Base-by-base conservation (phyloP, 2,797 vertebrate genomes). In the Passerculus sandwichensis region DNA sequence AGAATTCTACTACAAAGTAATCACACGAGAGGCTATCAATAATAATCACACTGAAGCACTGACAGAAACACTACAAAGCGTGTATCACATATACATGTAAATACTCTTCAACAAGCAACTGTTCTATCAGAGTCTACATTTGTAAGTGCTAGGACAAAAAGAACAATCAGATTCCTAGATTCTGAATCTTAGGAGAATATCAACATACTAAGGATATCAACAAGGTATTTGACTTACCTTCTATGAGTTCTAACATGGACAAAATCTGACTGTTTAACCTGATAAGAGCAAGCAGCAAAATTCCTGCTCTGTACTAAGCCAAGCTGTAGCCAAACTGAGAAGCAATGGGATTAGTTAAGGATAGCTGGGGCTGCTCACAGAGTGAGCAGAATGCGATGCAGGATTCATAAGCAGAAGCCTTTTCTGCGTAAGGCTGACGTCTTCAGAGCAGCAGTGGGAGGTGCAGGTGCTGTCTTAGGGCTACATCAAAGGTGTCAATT, bases 221-320 rank as follows among this genome's bases (percentile, higher is more conserved):
- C 73, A 85, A 96, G 69, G 70, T 73, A 91, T 91, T 94, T 67
- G 86, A 98, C 99, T 98, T 99, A 99, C 99, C 99, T 99, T 99
- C 99, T 97, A 98, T 97, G 97, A 98, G 98, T 96, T 99, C 99
- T 98, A 99, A 98, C 99, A 99, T 99, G 98, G 97, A 97, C 97
- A 97, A 96, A 97, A 96, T 73, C 88, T 96, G 96, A 95, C 96
- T 91, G 96, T 92, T 95, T 96, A 96, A 96, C 85, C 95, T 94
- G 92, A 34, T 65, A 96, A 91, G 11, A 92, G 94, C 91, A 91
- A 96, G 91, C 94, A 93, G 95, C 75, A 64, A 66, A 96, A 94
- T 96, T 92, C 92, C 96, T 96, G 94, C 93, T 94, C 94, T 96
- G 94, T 80, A 84, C 96, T 95, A 94, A 97, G 86, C 85, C 95